phyloP scores from a whole-genome alignment of 37 sponge, comb jelly and placozoan genomes.

The Spongia lamella region DNA sequence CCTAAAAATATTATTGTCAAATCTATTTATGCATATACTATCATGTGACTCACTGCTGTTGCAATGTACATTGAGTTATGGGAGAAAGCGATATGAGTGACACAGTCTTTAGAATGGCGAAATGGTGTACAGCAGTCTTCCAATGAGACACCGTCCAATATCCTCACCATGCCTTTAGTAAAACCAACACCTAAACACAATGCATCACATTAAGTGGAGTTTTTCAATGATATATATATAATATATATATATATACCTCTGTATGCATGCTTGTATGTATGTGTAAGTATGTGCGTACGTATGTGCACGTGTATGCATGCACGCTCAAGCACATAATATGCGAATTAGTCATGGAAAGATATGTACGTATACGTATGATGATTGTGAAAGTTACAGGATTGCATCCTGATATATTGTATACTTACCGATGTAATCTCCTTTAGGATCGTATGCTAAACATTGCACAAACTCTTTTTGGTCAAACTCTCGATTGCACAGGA shows the following conservation, averaged over 20 bases:
- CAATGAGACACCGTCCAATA: constrained; percentile 80
- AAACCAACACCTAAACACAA: constrained; percentile 77
- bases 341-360: too few relatives aligned
- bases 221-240: not conserved
- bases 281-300: not conserved
- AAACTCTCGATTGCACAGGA: constrained; percentile 53
- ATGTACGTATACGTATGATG: too few relatives aligned
- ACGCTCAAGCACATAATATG: too few relatives aligned
- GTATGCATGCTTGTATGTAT: not conserved
- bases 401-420: not conserved
- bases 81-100: constrained; percentile 93
- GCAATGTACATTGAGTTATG: constrained; percentile 88
- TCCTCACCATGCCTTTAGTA: constrained; percentile 70
- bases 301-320: not conserved
- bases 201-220: not conserved
- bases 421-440: constrained; percentile 69
- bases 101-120: constrained; percentile 72
- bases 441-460: constrained; percentile 75
- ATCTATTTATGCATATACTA: not conserved
- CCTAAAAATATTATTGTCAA: constrained; percentile 32
- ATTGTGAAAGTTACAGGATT: not conserved
- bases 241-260: too few relatives aligned
- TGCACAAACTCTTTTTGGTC: constrained; percentile 56
- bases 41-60: constrained; percentile 63
- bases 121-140: constrained; percentile 65